A percentile compares a stretch with the other conserved stretches of the same genome.
These are phyloP conservation scores for Aramus guarauna DNA, from an alignment of 2,113 vertebrate species.

Conservation along the genomic window DNA sequence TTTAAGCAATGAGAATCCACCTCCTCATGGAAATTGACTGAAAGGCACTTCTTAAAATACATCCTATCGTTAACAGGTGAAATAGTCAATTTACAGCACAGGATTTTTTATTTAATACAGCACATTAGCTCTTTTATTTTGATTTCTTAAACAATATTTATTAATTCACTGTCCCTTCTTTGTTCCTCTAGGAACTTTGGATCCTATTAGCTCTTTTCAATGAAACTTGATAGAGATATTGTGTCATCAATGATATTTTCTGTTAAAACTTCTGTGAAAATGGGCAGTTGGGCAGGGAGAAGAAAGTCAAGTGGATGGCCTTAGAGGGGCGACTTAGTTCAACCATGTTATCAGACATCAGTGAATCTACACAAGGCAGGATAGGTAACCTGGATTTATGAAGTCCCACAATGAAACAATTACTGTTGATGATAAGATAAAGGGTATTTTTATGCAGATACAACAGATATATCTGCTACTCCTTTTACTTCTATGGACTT, in stretches of 20 bases:
- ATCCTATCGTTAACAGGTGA: background rate
- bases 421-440: background rate
- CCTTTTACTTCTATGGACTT: fast-evolving
- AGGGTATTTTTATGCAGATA: background rate
- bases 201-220: background rate
- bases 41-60: background rate
- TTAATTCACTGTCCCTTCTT: background rate
- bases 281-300: background rate
- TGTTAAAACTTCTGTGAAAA: background rate
- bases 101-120: background rate
- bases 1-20: background rate
- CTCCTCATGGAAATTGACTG: background rate
- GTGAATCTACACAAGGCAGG: background rate
- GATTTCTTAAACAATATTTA: background rate
- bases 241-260: background rate
- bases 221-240: background rate
- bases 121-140: background rate
- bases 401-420: background rate
- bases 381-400: background rate
- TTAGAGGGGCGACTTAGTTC: background rate
- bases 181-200: background rate
- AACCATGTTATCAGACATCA: background rate
- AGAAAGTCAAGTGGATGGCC: background rate
- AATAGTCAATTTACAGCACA: background rate
- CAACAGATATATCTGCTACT: background rate